These are phyloP conservation scores for Tinea semifulvella DNA, from an alignment of 2,888 invertebrate genomes.

Conservation along the genomic window DNA sequence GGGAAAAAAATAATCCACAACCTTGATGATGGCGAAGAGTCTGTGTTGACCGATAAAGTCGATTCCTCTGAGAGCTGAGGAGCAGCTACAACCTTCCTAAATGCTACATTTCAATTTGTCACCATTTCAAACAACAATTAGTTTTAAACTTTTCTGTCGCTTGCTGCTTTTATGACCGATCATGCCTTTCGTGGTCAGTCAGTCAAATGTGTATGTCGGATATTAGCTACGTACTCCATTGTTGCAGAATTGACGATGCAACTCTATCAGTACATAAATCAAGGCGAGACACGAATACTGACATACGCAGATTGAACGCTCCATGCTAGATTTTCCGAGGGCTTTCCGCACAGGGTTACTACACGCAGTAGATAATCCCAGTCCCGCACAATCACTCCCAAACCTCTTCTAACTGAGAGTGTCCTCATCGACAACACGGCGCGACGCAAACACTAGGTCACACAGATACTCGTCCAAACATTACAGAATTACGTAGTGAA, in stretches of 20 bases:
- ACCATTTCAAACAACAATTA: too few relatives aligned
- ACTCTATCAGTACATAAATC: slow-evolving; percentile 89
- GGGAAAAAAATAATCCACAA: slow-evolving; percentile 92
- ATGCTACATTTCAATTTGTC: slow-evolving; percentile 20
- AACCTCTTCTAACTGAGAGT: slow-evolving; percentile 29
- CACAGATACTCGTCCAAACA: slow-evolving; percentile 25
- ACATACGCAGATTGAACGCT: slow-evolving; percentile 42
- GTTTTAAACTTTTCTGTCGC: too few relatives aligned
- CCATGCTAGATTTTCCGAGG: slow-evolving; percentile 50
- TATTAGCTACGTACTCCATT: slow-evolving; percentile 36
- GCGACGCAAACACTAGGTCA: slow-evolving; percentile 16
- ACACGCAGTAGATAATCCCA: slow-evolving; percentile 18
- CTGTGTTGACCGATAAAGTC: slow-evolving; percentile 81
- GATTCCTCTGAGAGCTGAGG: slow-evolving; percentile 21
- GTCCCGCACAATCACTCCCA: slow-evolving; percentile 46
- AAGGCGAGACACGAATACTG: slow-evolving; percentile 93
- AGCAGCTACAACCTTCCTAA: slow-evolving; percentile 4
- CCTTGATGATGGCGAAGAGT: slow-evolving; percentile 92
- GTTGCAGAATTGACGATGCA: slow-evolving; percentile 80
- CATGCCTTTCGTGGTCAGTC: not conserved
- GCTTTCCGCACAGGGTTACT: slow-evolving; percentile 49
- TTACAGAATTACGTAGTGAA: not conserved
- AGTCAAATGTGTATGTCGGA: slow-evolving; percentile 47
- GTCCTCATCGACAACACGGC: slow-evolving; percentile 26
- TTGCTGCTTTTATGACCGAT: slow-evolving; percentile 33